Base-by-base conservation (phyloP, 37 sponge, comb jelly and placozoan genomes). In the Ianthella basta region DNA sequence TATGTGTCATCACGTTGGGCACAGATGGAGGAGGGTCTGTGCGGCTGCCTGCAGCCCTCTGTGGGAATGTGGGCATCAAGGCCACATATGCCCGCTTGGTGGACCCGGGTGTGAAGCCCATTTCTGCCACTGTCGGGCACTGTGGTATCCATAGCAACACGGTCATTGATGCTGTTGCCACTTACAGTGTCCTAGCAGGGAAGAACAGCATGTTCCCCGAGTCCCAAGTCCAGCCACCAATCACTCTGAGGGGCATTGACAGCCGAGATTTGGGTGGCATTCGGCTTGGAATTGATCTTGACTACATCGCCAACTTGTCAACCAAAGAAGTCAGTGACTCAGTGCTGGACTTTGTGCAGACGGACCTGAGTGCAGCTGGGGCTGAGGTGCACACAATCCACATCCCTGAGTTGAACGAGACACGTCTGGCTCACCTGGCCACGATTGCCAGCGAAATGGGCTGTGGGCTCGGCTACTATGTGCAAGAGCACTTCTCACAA, bases 11-110 rank as follows among this genome's bases (percentile, higher is more conserved):
- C 38, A 90, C 98, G 5, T 39, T 96, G 16, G 98, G 98, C 19
- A 74, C 87, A 19, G 98, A 98, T 69, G 98, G 98, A 39, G 98
- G 96, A 33, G 98, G 98, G 16, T 96, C 96, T 10, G 80, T 98
- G 27, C 87, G 98, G 6, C 87, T 96, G 5, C 98, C 98, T 19
- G 77, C 94, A 19, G 73, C 90, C 10, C 36, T 94, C 21, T 98
- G 98, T 91, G 98, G 98, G 10, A 60, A 92, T 23, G 94, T 94
- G 15, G 96, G 96, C 0, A 54, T 98, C 5, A 98, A 98, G 60
- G 93, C 92, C n/a, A 97, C 97, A 13, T 88, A 80, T 85, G 86
- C 86, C 36, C 35, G 89, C 1, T 0, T 92, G 1, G 84, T 81
- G 79, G 34, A 60, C 19, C 4, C 56, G 0, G 89, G 95, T 29